Percentiles rank a stretch among this genome's conserved stretches.
These are phyloP conservation scores for Embiotoca jacksoni DNA, from an alignment of 2,113 vertebrate species.

Conservation along the genomic window DNA sequence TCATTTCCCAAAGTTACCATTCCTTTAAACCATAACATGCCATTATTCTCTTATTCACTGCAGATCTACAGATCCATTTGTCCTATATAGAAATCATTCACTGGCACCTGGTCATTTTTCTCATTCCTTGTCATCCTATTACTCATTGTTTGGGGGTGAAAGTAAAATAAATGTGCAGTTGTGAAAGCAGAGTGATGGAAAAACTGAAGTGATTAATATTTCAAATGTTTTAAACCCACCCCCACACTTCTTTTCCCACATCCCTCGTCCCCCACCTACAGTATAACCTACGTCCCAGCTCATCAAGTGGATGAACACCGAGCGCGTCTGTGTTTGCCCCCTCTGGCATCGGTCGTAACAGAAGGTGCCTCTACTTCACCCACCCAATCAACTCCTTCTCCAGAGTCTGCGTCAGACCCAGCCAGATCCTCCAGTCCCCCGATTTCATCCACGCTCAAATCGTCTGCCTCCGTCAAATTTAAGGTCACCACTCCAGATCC, in stretches of 20 bases:
- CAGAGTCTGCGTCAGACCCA: conserved; percentile 26
- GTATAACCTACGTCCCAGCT: conserved; percentile 75
- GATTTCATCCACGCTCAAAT: conserved; percentile 32
- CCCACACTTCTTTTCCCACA: conserved; percentile 7
- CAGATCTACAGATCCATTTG: not conserved
- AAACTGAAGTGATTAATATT: conserved; percentile 15
- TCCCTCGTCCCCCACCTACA: conserved; percentile 31
- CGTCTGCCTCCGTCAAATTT: conserved; percentile 40
- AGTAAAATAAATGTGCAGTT: not conserved
- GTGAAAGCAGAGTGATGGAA: not conserved
- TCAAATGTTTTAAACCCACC: not conserved
- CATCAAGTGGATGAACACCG: conserved; percentile 75
- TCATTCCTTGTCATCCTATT: not conserved
- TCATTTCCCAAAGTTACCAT: not conserved
- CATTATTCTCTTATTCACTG: not conserved
- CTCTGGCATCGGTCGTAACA: conserved; percentile 65
- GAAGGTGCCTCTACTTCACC: conserved; percentile 64
- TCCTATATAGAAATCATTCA: conserved; percentile 1
- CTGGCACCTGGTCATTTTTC: conserved; percentile 3
- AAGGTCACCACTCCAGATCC: conserved; percentile 29
- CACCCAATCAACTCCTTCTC: conserved; percentile 42
- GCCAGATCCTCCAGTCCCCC: conserved; percentile 33
- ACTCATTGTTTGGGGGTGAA: conserved; percentile 2
- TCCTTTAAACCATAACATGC: conserved; percentile 6
- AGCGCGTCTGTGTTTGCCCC: conserved; percentile 60